Evolutionary conservation across 1,140 invertebrate genomes (phyloP).

Genomic region (Stenopsyche tienmushanensis): DNA sequence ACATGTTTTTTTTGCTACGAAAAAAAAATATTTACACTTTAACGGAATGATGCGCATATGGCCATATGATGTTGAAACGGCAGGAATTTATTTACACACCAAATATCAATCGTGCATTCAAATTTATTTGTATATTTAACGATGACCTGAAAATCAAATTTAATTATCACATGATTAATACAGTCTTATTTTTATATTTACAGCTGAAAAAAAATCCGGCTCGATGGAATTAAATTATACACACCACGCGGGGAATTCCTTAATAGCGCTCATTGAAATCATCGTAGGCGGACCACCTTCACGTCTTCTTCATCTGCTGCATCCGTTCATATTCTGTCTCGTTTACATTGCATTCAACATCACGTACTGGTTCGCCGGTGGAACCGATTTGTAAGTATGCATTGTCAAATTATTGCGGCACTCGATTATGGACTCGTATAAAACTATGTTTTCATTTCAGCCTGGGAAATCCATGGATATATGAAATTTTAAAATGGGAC

Average conservation of each 20-base stretch:
- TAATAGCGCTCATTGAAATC: constrained; percentile 70
- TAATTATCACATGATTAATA: neutral
- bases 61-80: no score
- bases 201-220: neutral
- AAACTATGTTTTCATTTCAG: no score
- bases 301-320: constrained; percentile 68
- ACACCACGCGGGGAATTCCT: constrained; percentile 71
- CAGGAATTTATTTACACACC: no score
- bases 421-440: no score
- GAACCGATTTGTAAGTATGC: constrained; percentile 61
- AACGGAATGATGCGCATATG: no score
- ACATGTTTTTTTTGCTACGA: no score
- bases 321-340: constrained; percentile 62
- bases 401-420: no score
- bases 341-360: constrained; percentile 69
- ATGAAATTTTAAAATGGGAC: constrained; percentile 50
- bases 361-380: constrained; percentile 74
- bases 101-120: no score
- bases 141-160: neutral
- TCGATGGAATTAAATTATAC: constrained; percentile 65
- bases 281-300: constrained; percentile 69
- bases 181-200: neutral
- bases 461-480: constrained; percentile 47
- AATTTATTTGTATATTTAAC: no score
- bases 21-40: no score